Evolutionary conservation across 2,113 vertebrate species (phyloP), one percentile per base, ranked within the genome.

Genomic region (Campylomormyrus numenius): DNA sequence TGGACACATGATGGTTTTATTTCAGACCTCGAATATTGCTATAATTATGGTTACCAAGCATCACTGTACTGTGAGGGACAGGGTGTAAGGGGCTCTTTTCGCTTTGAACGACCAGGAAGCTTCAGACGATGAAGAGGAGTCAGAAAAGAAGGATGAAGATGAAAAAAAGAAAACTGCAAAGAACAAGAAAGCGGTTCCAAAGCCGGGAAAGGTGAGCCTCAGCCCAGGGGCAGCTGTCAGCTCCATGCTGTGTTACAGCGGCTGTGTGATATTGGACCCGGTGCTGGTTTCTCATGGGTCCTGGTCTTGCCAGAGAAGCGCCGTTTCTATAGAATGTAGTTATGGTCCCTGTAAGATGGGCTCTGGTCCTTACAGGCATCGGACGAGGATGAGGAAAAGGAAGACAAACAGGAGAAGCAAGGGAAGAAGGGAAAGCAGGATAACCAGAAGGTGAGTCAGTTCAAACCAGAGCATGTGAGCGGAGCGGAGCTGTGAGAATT

Each of bases 391-490:
- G 89, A 88, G 42, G 88, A 91, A 15, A 56, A 91, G 3, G 48
- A 93, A n/a, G 92, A 84, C 1, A 84, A 91, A 66, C 89, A 92
- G 66, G 90, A 92, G 84, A 91, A 90, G 62, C 2, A 90, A 52
- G 89, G 90, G 88, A 87, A 94, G 91, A 94, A 93, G 8, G 91
- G 66, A 46, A 94, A 93, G 52, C 94, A 92, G 62, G 93, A 92
- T 8, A 93, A 92, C 42, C 90, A 35, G 1, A 93, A 94, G 92
- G 94, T 89, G 39, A 89, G 92, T 91, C 85, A 1, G 46, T 62
- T 88, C 11, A 58, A 6, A 88, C 39, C n/a, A n/a, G n/a, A n/a
- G n/a, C n/a, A n/a, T n/a, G n/a, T n/a, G n/a, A n/a, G n/a, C n/a
- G n/a, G n/a, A n/a, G n/a, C n/a, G n/a, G n/a, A n/a, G n/a, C n/a